Conservation (phyloP, 2,888 invertebrate genomes). For the Syritta pipiens region DNA sequence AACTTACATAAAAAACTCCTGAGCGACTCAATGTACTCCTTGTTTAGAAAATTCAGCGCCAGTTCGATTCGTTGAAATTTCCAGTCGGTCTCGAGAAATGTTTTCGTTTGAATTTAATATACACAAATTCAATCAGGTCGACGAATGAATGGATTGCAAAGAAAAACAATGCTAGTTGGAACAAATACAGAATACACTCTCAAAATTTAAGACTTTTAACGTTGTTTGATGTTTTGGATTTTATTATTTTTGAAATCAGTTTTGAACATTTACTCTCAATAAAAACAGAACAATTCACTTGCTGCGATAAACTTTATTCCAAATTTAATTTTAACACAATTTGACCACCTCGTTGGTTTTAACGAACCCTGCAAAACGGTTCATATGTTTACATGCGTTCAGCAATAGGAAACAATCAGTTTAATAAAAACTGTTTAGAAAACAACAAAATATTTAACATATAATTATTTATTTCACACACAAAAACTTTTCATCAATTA, state of each 20-base stretch:
- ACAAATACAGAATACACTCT: constrained; percentile 15
- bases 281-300: not conserved
- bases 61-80: constrained; percentile 57
- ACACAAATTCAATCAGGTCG: too few species aligned
- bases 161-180: too few species aligned
- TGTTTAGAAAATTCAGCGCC: constrained; percentile 61
- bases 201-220: not conserved
- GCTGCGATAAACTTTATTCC: not conserved
- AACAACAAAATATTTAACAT: constrained; percentile 4
- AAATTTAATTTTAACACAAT: constrained; percentile 8
- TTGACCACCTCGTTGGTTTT: too few species aligned
- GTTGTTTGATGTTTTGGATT: too few species aligned
- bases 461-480: too few species aligned
- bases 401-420: not conserved
- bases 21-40: constrained; percentile 61
- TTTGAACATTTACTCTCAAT: not conserved
- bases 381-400: constrained; percentile 31
- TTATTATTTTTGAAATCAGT: not conserved
- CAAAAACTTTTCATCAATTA: too few species aligned
- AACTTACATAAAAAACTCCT: constrained; percentile 67
- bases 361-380: constrained; percentile 28
- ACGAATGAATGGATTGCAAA: too few species aligned
- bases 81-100: constrained; percentile 17
- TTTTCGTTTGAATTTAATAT: not conserved
- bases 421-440: constrained; percentile 25